A percentile compares a stretch with the other conserved stretches of the same genome.
These are phyloP conservation scores for Ceratotherium simum DNA, from an alignment of 2,113 vertebrate species.

Conservation along the genomic window DNA sequence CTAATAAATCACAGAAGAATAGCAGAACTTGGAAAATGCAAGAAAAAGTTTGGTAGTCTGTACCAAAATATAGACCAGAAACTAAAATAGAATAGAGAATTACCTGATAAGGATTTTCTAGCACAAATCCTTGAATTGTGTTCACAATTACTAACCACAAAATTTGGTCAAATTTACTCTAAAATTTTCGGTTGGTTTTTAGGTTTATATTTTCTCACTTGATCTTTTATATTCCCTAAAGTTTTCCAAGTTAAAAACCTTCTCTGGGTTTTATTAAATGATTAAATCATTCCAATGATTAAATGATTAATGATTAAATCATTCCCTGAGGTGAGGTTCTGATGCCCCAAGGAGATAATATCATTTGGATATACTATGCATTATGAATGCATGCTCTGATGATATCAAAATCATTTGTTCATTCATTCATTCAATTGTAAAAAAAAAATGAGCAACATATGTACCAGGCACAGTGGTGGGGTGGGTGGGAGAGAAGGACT, in stretches of 20 bases:
- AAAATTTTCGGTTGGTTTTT: slow-evolving; percentile 40
- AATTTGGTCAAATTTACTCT: slow-evolving; percentile 4
- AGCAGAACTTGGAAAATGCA: neutral
- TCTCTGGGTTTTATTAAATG: neutral
- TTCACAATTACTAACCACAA: neutral
- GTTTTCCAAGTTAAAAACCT: neutral
- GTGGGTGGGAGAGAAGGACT: neutral
- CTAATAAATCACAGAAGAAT: neutral
- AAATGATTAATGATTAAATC: too few species aligned
- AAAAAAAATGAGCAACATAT: neutral
- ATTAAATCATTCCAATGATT: neutral
- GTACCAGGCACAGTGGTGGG: neutral
- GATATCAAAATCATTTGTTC: neutral
- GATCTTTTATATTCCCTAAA: slow-evolving; percentile 1
- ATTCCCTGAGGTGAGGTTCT: neutral
- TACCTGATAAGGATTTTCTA: neutral
- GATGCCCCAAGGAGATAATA: neutral
- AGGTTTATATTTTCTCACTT: neutral
- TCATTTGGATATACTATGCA: neutral
- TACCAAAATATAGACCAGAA: neutral
- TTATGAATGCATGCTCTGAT: neutral
- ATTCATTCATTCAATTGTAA: neutral
- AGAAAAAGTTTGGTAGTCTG: neutral
- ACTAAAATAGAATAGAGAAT: neutral
- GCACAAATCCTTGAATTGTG: neutral